Evolutionary conservation across 1,140 invertebrate genomes (phyloP).

Genomic region (Trichomalopsis sarcophagae): DNA sequence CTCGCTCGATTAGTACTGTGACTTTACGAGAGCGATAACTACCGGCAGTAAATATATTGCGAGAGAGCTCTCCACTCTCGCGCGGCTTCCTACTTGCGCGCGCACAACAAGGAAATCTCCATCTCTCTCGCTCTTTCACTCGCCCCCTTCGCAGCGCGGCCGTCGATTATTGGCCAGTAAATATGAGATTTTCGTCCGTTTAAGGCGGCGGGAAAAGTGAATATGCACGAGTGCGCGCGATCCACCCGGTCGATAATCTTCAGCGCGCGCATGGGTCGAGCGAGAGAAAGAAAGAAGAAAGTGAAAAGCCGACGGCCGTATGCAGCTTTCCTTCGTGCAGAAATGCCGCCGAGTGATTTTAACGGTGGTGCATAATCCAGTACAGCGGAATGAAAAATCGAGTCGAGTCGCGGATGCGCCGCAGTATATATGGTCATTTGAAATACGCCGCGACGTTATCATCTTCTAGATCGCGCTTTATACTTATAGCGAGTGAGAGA

Average conservation of each 20-base stretch:
- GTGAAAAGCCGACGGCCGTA: not conserved
- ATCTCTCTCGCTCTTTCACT: not conserved
- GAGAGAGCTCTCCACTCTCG: conserved; percentile 59
- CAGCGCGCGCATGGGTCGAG: not conserved
- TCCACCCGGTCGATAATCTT: not conserved
- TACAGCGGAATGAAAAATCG: not conserved
- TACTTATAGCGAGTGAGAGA: no score
- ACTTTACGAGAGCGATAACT: conserved; percentile 1
- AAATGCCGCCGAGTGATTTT: not conserved
- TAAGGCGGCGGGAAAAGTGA: not conserved
- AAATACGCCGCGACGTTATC: not conserved
- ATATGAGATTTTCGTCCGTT: not conserved
- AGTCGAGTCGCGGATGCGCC: not conserved
- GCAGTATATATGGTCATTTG: no score
- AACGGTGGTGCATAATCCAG: no score
- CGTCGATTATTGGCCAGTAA: not conserved
- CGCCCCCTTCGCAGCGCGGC: not conserved
- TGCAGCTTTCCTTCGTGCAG: not conserved
- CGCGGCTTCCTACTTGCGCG: conserved; percentile 11
- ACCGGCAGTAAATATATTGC: conserved; percentile 49
- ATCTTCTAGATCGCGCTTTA: not conserved
- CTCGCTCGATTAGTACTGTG: not conserved
- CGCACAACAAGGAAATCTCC: not conserved
- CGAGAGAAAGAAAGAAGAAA: conserved; percentile 53
- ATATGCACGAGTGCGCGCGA: not conserved